Evolutionary conservation across 1,140 invertebrate genomes (phyloP).

Genomic region (Drosophila bifasciata): DNA sequence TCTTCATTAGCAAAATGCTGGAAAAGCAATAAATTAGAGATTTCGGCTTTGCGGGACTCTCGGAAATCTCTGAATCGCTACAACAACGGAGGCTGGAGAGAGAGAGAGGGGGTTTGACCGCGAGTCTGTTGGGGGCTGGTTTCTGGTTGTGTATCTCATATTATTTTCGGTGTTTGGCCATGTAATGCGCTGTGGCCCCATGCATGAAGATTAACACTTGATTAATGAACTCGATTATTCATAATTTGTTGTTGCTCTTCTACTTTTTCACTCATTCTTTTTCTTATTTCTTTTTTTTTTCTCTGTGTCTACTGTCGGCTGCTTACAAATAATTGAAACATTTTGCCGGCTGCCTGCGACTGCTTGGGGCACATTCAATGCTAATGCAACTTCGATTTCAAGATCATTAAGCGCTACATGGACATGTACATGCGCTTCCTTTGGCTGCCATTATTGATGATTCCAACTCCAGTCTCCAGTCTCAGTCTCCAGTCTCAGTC

Average conservation of each 20-base stretch:
- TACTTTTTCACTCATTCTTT: background rate
- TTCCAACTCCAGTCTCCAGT: conserved; percentile 3
- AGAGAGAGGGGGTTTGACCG: conserved; percentile 11
- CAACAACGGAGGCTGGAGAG: conserved; percentile 11
- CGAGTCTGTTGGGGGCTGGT: conserved; percentile 32
- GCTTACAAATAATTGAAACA: conserved; percentile 74
- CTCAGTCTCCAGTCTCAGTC: background rate
- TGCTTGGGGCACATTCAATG: conserved; percentile 59
- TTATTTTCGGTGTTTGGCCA: conserved; percentile 36
- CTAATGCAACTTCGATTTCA: conserved; percentile 76
- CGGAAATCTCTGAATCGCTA: background rate
- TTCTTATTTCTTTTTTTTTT: conserved; percentile 13
- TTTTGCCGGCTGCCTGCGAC: conserved; percentile 52
- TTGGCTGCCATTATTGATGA: conserved; percentile 74
- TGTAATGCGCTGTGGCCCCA: conserved; percentile 50
- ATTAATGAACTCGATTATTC: conserved; percentile 78
- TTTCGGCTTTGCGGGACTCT: conserved; percentile 40
- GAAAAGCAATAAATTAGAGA: conserved; percentile 77
- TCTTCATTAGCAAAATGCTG: conserved; percentile 80
- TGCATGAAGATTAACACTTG: conserved; percentile 71
- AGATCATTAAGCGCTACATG: conserved; percentile 76
- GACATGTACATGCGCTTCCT: conserved; percentile 77
- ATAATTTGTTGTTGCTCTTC: conserved; percentile 67
- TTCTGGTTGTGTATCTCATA: conserved; percentile 29
- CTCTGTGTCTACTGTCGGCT: conserved; percentile 12